Evolutionary conservation across 2,888 invertebrate genomes (phyloP), one percentile per base, ranked within the genome.

Genomic region (Nasonovia ribisnigri): DNA sequence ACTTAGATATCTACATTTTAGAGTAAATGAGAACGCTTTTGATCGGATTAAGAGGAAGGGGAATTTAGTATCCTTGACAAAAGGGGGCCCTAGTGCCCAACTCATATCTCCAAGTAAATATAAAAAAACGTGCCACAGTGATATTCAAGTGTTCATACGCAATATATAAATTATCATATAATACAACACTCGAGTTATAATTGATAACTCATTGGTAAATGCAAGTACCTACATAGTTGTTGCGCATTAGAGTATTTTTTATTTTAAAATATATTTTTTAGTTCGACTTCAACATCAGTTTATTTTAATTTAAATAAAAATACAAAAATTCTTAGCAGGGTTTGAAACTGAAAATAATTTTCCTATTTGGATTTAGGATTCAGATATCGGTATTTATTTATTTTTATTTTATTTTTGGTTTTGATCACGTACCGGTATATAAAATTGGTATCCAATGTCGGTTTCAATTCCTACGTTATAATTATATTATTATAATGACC

Each of bases 21-120:
- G 11, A 13, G n/a, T 29, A 29, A 29, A 29, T 29, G 3, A 29
- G 0, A 11, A n/a, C n/a, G 16, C 1, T n/a, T 16, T 67, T n/a
- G n/a, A 6, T 8, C 0, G 2, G 6, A n/a, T 67, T 67, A n/a
- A 67, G n/a, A n/a, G 5, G 0, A 3, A 36, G 6, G 16, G 1
- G 2, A 0, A 36, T 13, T 67, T 36, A 67, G 16, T 67, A n/a
- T 16, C 26, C n/a, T 67, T n/a, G 16, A 67, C 16, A 8, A 1
- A 11, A 46, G 46, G 46, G 11, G 11, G 0, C 16, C n/a, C n/a
- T n/a, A 46, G 46, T 10, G 46, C 8, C 36, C 20, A 3, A 8
- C 2, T 20, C 36, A 36, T 20, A 36, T 36, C 8, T 5, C 36
- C 8, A 6, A 42, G 20, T 77, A 42, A 36, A 77, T 36, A 36